These are phyloP conservation scores for Carpatolechia fugitivella DNA, from an alignment of 2,888 invertebrate genomes.

Conservation along the genomic window DNA sequence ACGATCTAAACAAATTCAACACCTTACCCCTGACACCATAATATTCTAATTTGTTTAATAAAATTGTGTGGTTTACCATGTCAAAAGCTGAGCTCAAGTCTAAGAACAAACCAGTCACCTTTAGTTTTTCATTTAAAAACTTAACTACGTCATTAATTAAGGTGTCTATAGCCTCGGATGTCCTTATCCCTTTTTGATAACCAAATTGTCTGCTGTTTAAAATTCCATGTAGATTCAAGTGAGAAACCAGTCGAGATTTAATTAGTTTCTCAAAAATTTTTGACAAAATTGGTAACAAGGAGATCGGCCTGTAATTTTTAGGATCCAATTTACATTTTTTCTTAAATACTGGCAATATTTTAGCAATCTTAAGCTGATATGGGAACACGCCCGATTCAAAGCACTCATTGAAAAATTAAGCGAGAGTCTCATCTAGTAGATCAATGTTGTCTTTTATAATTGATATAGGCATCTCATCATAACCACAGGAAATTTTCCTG, in stretches of 20 bases:
- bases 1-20: neutral
- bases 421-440: neutral
- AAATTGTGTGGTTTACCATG: neutral
- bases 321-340: neutral
- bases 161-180: neutral
- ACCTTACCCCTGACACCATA: neutral
- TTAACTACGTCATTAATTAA: neutral
- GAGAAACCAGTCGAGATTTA: neutral
- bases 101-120: neutral
- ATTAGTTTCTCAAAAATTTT: neutral
- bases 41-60: neutral
- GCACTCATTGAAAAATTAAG: neutral
- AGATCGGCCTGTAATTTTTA: neutral
- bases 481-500: neutral
- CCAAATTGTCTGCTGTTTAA: neutral
- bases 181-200: neutral
- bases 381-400: neutral
- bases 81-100: conserved; percentile 4
- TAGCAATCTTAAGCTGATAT: neutral
- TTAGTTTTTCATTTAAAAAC: neutral
- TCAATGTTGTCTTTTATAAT: neutral
- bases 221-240: neutral
- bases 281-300: neutral
- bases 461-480: neutral
- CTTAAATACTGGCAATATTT: neutral